Evolutionary conservation across 2,797 vertebrate species (phyloP).

Genomic region (Poecilia velifera): DNA sequence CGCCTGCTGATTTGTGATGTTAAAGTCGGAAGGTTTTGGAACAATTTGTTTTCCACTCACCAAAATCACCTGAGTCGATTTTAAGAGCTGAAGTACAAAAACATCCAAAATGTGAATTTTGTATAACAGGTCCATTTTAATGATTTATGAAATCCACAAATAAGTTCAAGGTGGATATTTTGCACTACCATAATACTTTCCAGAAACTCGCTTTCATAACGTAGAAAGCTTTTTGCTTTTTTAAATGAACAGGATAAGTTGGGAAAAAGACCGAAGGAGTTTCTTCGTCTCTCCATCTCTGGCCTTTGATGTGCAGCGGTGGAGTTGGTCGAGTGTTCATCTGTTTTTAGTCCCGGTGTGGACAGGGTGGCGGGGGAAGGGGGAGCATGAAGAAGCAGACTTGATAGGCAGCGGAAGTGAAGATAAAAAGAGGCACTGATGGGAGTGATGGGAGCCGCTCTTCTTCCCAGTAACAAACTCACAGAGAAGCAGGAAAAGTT

Average conservation of each 20-base stretch:
- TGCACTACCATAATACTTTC: background rate
- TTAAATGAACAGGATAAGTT: slow-evolving; percentile 67
- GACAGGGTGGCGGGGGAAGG: slow-evolving; percentile 23
- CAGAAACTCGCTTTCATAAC: background rate
- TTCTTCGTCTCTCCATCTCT: slow-evolving; percentile 16
- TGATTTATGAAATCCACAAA: background rate
- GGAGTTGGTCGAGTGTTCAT: slow-evolving; percentile 58
- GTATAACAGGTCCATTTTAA: background rate
- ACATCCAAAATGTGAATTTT: no score
- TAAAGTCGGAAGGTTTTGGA: no score
- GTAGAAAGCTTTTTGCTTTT: background rate
- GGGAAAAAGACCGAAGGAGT: slow-evolving; percentile 24
- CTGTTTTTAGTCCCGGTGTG: slow-evolving; percentile 1
- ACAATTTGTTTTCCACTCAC: no score
- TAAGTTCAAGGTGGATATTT: background rate
- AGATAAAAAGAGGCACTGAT: slow-evolving; percentile 76
- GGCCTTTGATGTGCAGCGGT: slow-evolving; percentile 73
- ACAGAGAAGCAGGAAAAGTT: slow-evolving; percentile 24
- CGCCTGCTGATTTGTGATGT: no score
- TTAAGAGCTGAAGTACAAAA: no score
- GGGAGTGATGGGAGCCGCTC: slow-evolving; percentile 52
- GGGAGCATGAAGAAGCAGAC: slow-evolving; percentile 60
- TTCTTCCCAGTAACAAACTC: background rate
- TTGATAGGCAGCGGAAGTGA: slow-evolving; percentile 77
- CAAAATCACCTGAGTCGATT: no score